phyloP scores from a whole-genome alignment of 92 coral and sea anemone genomes.

The Actinernus sp. region DNA sequence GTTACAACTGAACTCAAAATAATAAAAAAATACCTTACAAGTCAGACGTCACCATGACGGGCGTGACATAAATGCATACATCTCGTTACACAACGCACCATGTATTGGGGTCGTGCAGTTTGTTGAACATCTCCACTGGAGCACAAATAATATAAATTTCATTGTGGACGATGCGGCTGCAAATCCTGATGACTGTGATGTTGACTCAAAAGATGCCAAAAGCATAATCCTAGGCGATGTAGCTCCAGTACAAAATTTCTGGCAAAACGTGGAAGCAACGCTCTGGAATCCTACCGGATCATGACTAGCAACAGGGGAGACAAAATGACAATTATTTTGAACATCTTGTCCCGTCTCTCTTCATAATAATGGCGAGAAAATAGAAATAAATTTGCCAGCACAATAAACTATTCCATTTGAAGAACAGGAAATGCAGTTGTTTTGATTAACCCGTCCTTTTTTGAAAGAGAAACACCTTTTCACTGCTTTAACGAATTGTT shows the following conservation, averaged over 20 bases:
- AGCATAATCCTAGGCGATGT: too few relatives aligned
- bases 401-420: too few relatives aligned
- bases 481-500: too few relatives aligned
- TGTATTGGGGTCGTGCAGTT: slow-evolving; percentile 62
- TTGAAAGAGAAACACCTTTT: too few relatives aligned
- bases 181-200: slow-evolving; percentile 15
- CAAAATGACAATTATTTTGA: slow-evolving; percentile 54
- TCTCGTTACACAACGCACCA: slow-evolving; percentile 64
- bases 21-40: slow-evolving; percentile 46
- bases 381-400: not conserved
- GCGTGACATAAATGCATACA: slow-evolving; percentile 52
- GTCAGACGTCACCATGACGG: slow-evolving; percentile 72
- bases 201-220: too few relatives aligned
- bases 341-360: not conserved
- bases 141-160: slow-evolving; percentile 54
- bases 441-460: too few relatives aligned
- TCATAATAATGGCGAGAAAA: not conserved
- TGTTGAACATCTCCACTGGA: slow-evolving; percentile 61
- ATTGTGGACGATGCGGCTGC: slow-evolving; percentile 48
- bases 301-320: slow-evolving; percentile 57
- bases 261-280: too few relatives aligned
- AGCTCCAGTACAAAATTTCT: too few relatives aligned
- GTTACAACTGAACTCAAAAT: too few relatives aligned
- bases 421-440: too few relatives aligned
- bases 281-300: too few relatives aligned